These are phyloP conservation scores for Idaea dimidiata DNA, from an alignment of 2,888 invertebrate species.

Conservation along the genomic window DNA sequence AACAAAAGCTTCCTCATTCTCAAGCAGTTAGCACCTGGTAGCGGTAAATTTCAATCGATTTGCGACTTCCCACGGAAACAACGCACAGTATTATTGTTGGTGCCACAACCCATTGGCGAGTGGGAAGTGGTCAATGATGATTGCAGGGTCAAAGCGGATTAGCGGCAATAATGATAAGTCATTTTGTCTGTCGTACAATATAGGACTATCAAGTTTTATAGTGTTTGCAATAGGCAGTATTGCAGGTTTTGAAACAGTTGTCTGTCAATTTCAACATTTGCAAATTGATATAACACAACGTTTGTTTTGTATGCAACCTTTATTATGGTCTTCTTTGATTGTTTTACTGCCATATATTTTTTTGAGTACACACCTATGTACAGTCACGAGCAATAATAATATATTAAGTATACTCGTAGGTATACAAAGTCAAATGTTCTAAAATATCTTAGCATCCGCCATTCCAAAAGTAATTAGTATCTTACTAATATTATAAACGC, in stretches of 20 bases:
- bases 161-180: slow-evolving; percentile 59
- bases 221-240: slow-evolving; percentile 15
- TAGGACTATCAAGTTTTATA: slow-evolving; percentile 29
- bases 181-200: slow-evolving; percentile 41
- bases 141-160: slow-evolving; percentile 42
- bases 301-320: slow-evolving; percentile 6
- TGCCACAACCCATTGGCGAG: slow-evolving; percentile 39
- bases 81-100: slow-evolving; percentile 49
- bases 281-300: slow-evolving; percentile 8
- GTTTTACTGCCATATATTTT: not conserved
- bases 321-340: slow-evolving; percentile 4
- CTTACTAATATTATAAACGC: too few relatives aligned
- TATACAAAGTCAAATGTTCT: too few relatives aligned
- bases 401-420: too few relatives aligned
- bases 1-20: slow-evolving; percentile 17
- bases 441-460: too few relatives aligned
- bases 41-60: slow-evolving; percentile 38
- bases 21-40: slow-evolving; percentile 25
- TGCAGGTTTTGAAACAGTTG: slow-evolving; percentile 20
- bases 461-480: too few relatives aligned
- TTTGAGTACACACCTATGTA: too few relatives aligned
- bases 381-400: too few relatives aligned
- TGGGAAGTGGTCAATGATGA: slow-evolving; percentile 66
- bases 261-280: slow-evolving; percentile 24
- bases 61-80: slow-evolving; percentile 63